These are phyloP conservation scores for Prosapia bicincta DNA, from an alignment of 2,888 invertebrate species.

Conservation along the genomic window DNA sequence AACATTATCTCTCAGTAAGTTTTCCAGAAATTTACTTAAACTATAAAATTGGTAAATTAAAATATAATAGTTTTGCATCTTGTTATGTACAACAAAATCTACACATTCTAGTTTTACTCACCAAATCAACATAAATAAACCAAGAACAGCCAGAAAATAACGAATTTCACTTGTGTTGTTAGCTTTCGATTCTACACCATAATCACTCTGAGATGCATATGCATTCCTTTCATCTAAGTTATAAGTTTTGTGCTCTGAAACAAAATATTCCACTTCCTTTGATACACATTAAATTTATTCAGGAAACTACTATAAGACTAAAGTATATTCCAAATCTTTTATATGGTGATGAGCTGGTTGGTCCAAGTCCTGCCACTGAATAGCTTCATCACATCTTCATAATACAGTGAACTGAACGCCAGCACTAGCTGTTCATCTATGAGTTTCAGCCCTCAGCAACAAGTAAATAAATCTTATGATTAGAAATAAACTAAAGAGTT, in stretches of 20 bases:
- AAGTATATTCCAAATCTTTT: too few species aligned
- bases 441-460: neutral
- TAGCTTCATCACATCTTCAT: neutral
- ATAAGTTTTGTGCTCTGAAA: neutral
- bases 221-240: neutral
- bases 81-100: too few species aligned
- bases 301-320: too few species aligned
- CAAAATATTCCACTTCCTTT: too few species aligned
- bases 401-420: neutral
- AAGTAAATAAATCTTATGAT: neutral
- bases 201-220: neutral
- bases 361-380: neutral
- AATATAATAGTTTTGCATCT: too few species aligned
- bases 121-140: neutral
- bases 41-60: too few species aligned
- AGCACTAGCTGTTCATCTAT: neutral
- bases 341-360: neutral
- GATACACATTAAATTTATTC: too few species aligned
- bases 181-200: neutral
- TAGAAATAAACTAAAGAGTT: conserved; percentile 31
- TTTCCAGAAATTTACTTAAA: too few species aligned
- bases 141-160: neutral
- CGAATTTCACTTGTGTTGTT: neutral
- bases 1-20: too few species aligned
- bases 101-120: neutral